Base-by-base conservation (phyloP, 2,888 invertebrate genomes). In the Apantesis nais region DNA sequence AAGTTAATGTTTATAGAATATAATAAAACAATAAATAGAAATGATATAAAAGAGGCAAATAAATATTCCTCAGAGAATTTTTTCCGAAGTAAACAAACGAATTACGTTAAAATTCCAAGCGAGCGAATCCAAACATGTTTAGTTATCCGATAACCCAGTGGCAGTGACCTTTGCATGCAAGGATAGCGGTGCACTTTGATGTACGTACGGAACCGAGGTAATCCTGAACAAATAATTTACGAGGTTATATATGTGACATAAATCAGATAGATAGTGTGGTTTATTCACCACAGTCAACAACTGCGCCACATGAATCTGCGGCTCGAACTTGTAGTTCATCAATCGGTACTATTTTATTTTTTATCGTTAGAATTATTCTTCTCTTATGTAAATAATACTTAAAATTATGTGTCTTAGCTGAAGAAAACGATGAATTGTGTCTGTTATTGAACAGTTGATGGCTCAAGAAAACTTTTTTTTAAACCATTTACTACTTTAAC, bases 101-200 rank as follows among this genome's bases (percentile, higher is more conserved):
- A 39, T 61, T 19, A 67, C 61, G 19, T 25, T 67, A 4, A 62
- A 25, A 48, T 25, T 67, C 62, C 14, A 41, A 44, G n/a, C 31
- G 4, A 22, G 52, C 39, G 44, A 68, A 71, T 68, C 73, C 69
- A 77, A 74, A 74, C 72, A 74, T 68, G 74, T 80, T 77, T 70
- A 63, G 70, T 71, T 73, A 71, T 62, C 66, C 31, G 82, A 83
- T 82, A 82, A 76, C 78, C 77, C 34, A 62, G 62, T 76, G 76
- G 74, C 79, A 78, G 64, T 82, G 80, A 79, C 76, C 79, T 69
- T 44, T 61, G 62, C 62, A 31, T 69, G 63, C 70, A 71, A 77
- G 75, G 74, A 64, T 74, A 73, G 67, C 60, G 62, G 61, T 69
- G 69, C 71, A 72, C 74, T 74, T 79, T 74, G 78, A 79, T 74